These are phyloP conservation scores for Corynorhinus townsendii DNA, from an alignment of 2,113 vertebrate species.

Conservation along the genomic window DNA sequence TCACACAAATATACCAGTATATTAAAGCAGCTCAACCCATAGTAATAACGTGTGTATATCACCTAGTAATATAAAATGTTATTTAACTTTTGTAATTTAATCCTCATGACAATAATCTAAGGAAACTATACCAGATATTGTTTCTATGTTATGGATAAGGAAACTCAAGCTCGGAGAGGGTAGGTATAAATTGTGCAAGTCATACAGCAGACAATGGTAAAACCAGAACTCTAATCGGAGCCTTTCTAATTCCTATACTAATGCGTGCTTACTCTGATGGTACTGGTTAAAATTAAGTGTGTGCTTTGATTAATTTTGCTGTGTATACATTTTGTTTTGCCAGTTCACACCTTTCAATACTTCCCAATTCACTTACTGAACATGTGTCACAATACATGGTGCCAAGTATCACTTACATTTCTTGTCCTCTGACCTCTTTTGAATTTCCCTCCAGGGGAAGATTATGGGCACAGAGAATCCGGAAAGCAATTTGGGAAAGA, in stretches of 20 bases:
- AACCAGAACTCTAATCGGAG: neutral
- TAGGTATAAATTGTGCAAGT: neutral
- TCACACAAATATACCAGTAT: neutral
- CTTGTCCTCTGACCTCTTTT: neutral
- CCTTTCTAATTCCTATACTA: neutral
- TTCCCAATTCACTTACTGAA: neutral
- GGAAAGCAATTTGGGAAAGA: neutral
- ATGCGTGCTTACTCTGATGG: neutral
- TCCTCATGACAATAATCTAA: neutral
- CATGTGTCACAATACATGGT: neutral
- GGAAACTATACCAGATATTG: neutral
- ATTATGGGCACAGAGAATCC: neutral
- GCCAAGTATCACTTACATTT: neutral
- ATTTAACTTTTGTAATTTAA: conserved; percentile 13
- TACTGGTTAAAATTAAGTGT: neutral
- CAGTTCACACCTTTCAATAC: neutral
- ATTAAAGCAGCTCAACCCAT: neutral
- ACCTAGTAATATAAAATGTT: conserved; percentile 27
- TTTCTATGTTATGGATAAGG: neutral
- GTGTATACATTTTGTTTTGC: neutral
- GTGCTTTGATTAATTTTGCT: neutral
- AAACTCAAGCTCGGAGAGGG: neutral
- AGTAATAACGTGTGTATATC: neutral
- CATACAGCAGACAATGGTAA: neutral
- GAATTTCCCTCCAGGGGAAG: neutral